Percentiles rank a stretch among this genome's conserved stretches.
phyloP scores from a whole-genome alignment of 2,113 vertebrate species.

The Gnathonemus longibarbis region DNA sequence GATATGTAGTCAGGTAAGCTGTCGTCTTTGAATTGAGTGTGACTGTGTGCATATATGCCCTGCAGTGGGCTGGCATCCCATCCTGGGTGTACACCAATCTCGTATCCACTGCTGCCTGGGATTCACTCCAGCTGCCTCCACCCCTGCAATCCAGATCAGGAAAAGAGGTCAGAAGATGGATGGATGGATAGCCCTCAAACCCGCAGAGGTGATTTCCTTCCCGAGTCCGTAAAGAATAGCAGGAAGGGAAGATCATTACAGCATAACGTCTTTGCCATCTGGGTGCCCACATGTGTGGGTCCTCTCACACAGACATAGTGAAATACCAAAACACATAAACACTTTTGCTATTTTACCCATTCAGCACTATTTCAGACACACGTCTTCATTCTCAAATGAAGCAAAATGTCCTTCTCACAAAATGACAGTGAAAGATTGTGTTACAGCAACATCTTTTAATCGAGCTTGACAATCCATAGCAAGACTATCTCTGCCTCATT shows the following conservation, averaged over 20 bases:
- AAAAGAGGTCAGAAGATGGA: neutral
- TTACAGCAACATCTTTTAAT: neutral
- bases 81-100: neutral
- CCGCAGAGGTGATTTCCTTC: conserved; percentile 18
- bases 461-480: neutral
- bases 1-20: neutral
- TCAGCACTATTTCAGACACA: neutral
- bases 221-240: neutral
- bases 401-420: neutral
- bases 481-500: neutral
- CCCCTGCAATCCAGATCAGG: neutral
- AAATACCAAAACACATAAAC: neutral
- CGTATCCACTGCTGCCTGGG: neutral
- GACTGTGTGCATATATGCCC: neutral
- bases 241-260: neutral
- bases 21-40: neutral
- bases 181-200: neutral
- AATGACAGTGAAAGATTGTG: neutral
- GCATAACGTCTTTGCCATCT: neutral
- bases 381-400: neutral
- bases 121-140: neutral
- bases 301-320: neutral
- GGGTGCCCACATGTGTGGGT: neutral
- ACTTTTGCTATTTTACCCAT: neutral
- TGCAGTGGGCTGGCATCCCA: neutral